Evolutionary conservation across 2,888 invertebrate genomes (phyloP).

Genomic region (Lamellibrachia columna): DNA sequence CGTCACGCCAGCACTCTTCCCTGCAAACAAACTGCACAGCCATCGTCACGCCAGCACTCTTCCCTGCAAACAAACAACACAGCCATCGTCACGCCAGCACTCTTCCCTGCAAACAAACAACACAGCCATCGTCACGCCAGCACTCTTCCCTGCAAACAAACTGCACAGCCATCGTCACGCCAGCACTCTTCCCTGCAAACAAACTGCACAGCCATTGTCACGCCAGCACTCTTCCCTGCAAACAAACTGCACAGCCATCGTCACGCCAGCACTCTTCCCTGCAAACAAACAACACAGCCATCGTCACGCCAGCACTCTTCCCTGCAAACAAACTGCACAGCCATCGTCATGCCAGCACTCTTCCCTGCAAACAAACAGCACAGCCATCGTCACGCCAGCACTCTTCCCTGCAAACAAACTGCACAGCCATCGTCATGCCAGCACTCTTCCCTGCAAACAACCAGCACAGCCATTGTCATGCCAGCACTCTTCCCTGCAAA

Average conservation of each 20-base stretch:
- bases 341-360: background rate
- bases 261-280: background rate
- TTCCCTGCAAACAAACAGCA: no score
- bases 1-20: background rate
- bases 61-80: background rate
- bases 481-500: background rate
- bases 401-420: background rate
- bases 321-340: background rate
- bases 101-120: background rate
- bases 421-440: background rate
- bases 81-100: background rate
- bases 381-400: no score
- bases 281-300: background rate
- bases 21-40: no score
- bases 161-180: background rate
- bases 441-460: background rate
- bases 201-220: no score
- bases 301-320: background rate
- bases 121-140: background rate
- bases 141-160: background rate
- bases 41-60: no score
- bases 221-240: background rate
- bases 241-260: background rate
- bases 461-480: no score
- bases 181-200: no score